These are phyloP conservation scores for Lycaena phlaeas DNA, from an alignment of 2,888 invertebrate species.

Conservation along the genomic window DNA sequence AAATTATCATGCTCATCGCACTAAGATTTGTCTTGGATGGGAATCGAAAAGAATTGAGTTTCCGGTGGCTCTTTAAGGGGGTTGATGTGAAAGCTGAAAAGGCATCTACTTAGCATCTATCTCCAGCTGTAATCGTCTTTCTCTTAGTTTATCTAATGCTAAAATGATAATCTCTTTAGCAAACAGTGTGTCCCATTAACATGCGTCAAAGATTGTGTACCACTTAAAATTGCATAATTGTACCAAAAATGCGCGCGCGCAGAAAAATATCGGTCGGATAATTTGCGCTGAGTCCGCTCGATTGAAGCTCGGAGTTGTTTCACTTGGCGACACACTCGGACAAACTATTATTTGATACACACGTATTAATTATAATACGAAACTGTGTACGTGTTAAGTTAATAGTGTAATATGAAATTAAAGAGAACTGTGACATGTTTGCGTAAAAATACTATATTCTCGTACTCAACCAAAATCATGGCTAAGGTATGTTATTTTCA, in stretches of 20 bases:
- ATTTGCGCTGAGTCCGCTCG: conserved; percentile 49
- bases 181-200: no score
- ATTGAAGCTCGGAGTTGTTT: conserved; percentile 37
- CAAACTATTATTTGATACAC: conserved; percentile 36
- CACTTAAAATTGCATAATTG: conserved; percentile 47
- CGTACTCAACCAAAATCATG: conserved; percentile 33
- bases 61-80: no score
- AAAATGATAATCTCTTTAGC: no score
- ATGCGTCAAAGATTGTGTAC: no score
- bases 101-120: no score
- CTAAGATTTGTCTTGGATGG: no score
- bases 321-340: conserved; percentile 40
- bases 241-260: conserved; percentile 32
- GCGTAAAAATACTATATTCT: conserved; percentile 48
- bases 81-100: no score
- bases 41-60: no score
- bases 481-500: conserved; percentile 22
- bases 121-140: no score
- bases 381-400: conserved; percentile 26
- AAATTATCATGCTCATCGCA: no score
- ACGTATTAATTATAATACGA: conserved; percentile 26
- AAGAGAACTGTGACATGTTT: conserved; percentile 58
- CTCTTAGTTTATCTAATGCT: no score
- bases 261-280: conserved; percentile 49
- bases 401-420: conserved; percentile 50